phyloP scores from a whole-genome alignment of 2,888 invertebrate genomes.

The Orthosia gracilis region DNA sequence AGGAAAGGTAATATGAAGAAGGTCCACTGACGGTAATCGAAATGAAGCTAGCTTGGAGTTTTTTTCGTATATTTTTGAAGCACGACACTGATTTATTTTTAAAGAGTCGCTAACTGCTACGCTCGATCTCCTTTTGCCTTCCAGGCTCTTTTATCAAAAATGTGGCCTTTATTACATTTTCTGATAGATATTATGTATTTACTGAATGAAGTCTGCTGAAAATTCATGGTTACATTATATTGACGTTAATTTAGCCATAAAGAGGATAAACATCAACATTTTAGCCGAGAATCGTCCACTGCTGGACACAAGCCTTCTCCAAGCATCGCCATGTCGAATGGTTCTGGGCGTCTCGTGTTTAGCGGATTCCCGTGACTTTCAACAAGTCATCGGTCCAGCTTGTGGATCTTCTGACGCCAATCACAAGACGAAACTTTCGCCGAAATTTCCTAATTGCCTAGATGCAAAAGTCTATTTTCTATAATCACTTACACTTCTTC shows the following conservation, averaged over 20 bases:
- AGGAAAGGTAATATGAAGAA: conserved; percentile 11
- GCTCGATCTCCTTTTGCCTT: background rate
- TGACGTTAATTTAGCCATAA: background rate
- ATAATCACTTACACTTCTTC: background rate
- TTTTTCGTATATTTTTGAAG: background rate
- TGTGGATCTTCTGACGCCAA: no score
- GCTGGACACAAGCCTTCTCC: no score
- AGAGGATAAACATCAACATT: no score
- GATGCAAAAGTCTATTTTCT: background rate
- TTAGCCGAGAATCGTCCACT: no score
- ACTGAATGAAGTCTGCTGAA: background rate
- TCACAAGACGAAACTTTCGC: background rate
- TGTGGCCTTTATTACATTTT: no score
- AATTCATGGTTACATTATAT: background rate
- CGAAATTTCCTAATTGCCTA: background rate
- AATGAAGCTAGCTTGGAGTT: background rate
- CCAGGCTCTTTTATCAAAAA: background rate
- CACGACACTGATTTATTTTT: background rate
- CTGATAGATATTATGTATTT: no score
- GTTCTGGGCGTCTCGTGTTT: no score
- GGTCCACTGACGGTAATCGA: background rate
- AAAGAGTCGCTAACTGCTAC: background rate
- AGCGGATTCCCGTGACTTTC: no score
- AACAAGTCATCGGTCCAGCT: no score
- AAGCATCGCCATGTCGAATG: no score